Evolutionary conservation across 2,888 invertebrate genomes (phyloP), one percentile per base, ranked within the genome.

Genomic region (Steinernema hermaphroditum): DNA sequence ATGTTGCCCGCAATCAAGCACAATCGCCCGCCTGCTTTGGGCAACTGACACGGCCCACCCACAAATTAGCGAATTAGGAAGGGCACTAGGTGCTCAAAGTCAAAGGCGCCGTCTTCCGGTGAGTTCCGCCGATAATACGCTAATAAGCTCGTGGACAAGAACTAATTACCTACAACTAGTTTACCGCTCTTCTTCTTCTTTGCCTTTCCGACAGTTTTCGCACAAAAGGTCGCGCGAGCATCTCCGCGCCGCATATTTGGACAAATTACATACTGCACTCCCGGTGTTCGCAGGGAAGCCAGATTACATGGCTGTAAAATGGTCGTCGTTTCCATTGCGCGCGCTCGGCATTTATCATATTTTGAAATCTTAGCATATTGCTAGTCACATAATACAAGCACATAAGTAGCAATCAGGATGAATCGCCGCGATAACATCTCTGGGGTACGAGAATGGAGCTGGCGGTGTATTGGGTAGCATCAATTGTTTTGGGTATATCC

Each of bases 131-230:
- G 62, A 29, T 62, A 62, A 62, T 62, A 62, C 62, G 62, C 27
- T 62, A 62, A 62, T 62, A 62, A 62, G 62, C 62, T 62, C 62
- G 62, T 62, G 62, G 9, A 29, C 62, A 29, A 62, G 62, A 62
- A 62, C 62, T 62, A 62, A 62, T 62, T 62, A 62, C 62, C 62
- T 62, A 62, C 62, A 62, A 62, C 62, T 62, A 62, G 62, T 62
- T 62, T 62, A 62, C 62, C 62, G 62, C 62, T 12, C 19, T 62
- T 9, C 62, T 4, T 19, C n/a, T 16, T 62, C 29, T 62, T 29
- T 62, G 22, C 62, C 62, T 4, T 46, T 46, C 46, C 46, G 46
- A 46, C 46, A 46, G 46, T 46, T 19, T 41, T 16, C 46, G 22
- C 46, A 19, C 46, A 19, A 16, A n/a, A 46, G 16, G n/a, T 46